Base-by-base conservation (phyloP, 1,140 invertebrate genomes). In the Linepithema humile region DNA sequence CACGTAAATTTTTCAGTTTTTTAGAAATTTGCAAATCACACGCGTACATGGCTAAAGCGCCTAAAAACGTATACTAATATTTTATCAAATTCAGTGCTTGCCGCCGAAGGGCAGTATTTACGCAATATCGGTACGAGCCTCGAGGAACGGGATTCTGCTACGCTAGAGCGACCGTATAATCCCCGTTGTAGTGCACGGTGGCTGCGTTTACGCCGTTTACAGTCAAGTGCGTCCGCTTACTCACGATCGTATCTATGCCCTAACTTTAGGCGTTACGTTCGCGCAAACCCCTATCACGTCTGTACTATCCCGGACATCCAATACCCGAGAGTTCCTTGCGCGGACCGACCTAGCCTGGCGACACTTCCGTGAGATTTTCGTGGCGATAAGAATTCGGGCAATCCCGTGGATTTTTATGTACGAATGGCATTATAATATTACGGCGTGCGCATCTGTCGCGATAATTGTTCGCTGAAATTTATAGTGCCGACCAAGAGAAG, bases 231-330 rank as follows among this genome's bases (percentile, higher is more conserved):
- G 83, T 85, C 64, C 60, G 74, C 65, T 80, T 86, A 84, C 38
- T 88, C 80, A 65, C 75, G 87, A 87, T 87, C 57, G 62, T 87
- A 88, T 88, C 85, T 74, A n/a, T 29, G 26, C 10, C 72, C 75
- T 85, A 75, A 87, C 87, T 88, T 88, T 53, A 57, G 43, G 55
- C 64, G 70, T 77, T 87, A 85, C 73, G 85, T 88, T 73, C 82
- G 40, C 53, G 57, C 65, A 75, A 74, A 78, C 65, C 73, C 72
- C 55, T 87, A 87, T 87, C 80, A 70, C 53, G 43, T 60, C 72
- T 35, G 67, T 77, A 40, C 82, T 83, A 72, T 32, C 67, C 73
- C 65, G 84, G 64, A 60, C 85, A 74, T 82, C 75, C 74, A 73
- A 84, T 84, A 86, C 64, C 40, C 50, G 12, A 23, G 84, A 87